Evolutionary conservation across 2,797 vertebrate species (phyloP).

Genomic region (Lithobates sylvaticus): DNA sequence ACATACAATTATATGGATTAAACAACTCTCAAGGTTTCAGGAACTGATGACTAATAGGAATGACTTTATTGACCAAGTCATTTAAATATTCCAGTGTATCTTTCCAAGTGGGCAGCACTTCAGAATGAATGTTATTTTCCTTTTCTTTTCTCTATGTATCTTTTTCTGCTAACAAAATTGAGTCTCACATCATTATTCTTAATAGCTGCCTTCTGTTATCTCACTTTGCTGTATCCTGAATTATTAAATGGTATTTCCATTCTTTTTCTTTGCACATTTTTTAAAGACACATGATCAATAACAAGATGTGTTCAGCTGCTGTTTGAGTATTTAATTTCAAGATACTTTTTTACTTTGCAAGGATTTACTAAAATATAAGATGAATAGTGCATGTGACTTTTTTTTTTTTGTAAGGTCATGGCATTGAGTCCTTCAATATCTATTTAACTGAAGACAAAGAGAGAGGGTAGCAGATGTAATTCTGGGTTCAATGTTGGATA

Average conservation of each 20-base stretch:
- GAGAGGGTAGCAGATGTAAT: too few species aligned
- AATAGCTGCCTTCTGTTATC: not conserved
- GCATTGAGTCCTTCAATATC: too few species aligned
- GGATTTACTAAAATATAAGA: not conserved
- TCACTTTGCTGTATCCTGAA: not conserved
- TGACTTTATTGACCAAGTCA: slow-evolving; percentile 8
- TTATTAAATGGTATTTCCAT: not conserved
- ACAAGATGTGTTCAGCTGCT: not conserved
- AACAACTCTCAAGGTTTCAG: slow-evolving; percentile 9
- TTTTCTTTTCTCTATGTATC: not conserved
- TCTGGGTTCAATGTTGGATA: too few species aligned
- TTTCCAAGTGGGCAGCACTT: not conserved
- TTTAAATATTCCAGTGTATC: slow-evolving; percentile 8
- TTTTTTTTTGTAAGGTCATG: too few species aligned
- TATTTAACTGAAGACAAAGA: too few species aligned
- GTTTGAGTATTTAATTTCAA: not conserved
- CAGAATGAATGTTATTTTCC: not conserved
- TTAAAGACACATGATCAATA: not conserved
- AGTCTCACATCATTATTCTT: not conserved
- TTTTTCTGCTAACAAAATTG: not conserved
- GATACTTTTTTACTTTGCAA: not conserved
- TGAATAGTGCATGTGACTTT: too few species aligned
- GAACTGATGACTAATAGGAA: slow-evolving; percentile 24
- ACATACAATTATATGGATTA: slow-evolving; percentile 3
- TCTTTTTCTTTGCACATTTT: not conserved